Base-by-base conservation (phyloP, 2,888 invertebrate species). In the Apotomis betuletana region DNA sequence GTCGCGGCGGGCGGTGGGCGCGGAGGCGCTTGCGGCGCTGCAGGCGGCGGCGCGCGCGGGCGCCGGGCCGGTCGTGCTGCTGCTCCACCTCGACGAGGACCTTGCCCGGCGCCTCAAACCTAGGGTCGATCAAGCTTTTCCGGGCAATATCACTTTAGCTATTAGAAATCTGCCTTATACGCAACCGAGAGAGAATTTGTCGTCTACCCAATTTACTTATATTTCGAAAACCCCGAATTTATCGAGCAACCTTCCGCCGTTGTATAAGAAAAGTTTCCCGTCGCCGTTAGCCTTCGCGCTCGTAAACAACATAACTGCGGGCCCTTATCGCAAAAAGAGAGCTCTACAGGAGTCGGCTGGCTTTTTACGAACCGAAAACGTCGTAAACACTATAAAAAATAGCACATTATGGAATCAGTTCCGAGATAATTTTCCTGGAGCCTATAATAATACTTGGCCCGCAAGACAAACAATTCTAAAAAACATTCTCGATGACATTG, bases 61-160 rank as follows among this genome's bases (percentile, higher is more conserved):
- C 36, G 81, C 78, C 27, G 83, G 80, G 64, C 71, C 73, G 57
- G 70, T 72, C 12, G 64, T 73, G 55, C 74, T 73, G 41, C 54
- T 73, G 55, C 15, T 70, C 38, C 74, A 63, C 13, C 49, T 71
- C 6, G 67, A 65, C 59, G 59, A 58, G 36, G 55, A 68, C 46
- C 61, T 75, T 41, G 65, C 67, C 13, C 6, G 54, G n/a, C 62
- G 46, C 10, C 64, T 41, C 38, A 44, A 15, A 15, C n/a, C 54
- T 13, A 46, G n/a, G 58, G 55, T 38, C 63, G 64, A 63, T 64
- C 62, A 76, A 73, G 70, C 74, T 74, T 75, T 74, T 49, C 74
- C 6, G 73, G 81, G 78, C 80, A 80, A 83, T 81, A 82, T 79
- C 77, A 79, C 70, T 78, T 78, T 82, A 81, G 76, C 75, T 74